A percentile compares a stretch with the other conserved stretches of the same genome.
phyloP scores from a whole-genome alignment of 2,888 invertebrate genomes.

The Thelaira solivaga region DNA sequence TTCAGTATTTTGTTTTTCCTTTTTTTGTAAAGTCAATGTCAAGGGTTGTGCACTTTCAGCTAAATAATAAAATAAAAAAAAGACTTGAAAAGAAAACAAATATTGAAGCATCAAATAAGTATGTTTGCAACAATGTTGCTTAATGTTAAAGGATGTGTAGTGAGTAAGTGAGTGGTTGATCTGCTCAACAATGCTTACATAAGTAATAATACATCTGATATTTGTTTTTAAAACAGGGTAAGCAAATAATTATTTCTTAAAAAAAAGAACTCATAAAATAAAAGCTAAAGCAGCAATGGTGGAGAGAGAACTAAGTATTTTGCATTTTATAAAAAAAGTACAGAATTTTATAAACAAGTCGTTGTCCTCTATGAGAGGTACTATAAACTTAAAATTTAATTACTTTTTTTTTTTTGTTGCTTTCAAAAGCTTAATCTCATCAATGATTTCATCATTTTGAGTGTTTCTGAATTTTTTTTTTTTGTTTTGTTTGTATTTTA shows the following conservation, averaged over 20 bases:
- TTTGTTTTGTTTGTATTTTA: constrained; percentile 15
- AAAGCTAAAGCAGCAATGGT: no score
- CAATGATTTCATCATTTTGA: neutral
- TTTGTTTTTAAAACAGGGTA: no score
- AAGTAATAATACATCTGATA: constrained; percentile 40
- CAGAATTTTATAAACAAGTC: neutral
- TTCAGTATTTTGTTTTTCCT: constrained; percentile 49
- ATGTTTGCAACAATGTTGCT: constrained; percentile 44
- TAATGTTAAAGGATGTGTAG: constrained; percentile 15
- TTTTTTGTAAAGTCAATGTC: constrained; percentile 57
- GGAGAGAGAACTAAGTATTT: no score
- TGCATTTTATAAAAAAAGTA: no score
- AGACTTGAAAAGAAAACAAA: constrained; percentile 9
- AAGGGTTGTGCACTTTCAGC: constrained; percentile 51
- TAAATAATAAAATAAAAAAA: neutral
- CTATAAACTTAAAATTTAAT: neutral
- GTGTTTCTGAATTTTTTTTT: neutral
- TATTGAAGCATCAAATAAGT: constrained; percentile 40
- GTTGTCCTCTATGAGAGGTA: neutral
- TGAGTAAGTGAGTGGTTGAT: constrained; percentile 20
- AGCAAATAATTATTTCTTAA: no score
- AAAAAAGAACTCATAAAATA: no score
- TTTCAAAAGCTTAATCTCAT: neutral
- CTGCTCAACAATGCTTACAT: constrained; percentile 51
- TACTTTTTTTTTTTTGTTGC: no score